Base-by-base conservation (phyloP, 1,140 invertebrate species). In the Riptortus pedestris region DNA sequence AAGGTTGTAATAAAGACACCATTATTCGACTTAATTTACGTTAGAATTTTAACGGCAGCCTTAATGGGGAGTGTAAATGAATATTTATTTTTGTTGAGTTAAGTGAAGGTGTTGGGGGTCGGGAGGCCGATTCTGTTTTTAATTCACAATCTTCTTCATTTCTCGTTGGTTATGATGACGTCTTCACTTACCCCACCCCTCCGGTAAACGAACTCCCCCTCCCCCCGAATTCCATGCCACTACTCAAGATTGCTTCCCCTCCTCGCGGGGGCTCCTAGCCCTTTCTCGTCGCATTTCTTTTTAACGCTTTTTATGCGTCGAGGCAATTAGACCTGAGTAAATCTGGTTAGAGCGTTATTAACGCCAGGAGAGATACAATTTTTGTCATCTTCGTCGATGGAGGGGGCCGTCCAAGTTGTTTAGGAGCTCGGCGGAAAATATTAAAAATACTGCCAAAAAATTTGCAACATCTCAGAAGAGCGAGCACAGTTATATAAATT, bases 111-210 rank as follows among this genome's bases (percentile, higher is more conserved):
- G 31, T 38, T 14, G 31, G 31, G 14, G 14, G 31, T 38, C 45
- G 45, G 60, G 60, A 26, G 24, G 20, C 60, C 12, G 45, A 47
- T 33, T 31, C 29, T 43, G 27, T 62, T 62, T 62, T 62, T 62
- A 62, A 62, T 62, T 62, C 60, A 47, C 60, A 47, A 62, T 62
- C 48, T 62, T 38, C 60, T 38, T 48, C 31, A 14, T 38, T 38
- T 38, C 31, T 38, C 14, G 5, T 38, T 14, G 31, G 48, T 24
- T 51, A n/a, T 51, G 7, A 24, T 38, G 31, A 38, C 31, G 31
- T 38, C 14, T 38, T n/a, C 9, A 18, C 48, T 18, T 24, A 9
- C 48, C 48, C 7, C 48, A 9, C 48, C 48, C 48, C 48, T 7
- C n/a, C n/a, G n/a, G n/a, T n/a, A n/a, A n/a, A n/a, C n/a, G n/a